These are phyloP conservation scores for Candoia aspera DNA, from an alignment of 2,113 vertebrate genomes.

Conservation along the genomic window DNA sequence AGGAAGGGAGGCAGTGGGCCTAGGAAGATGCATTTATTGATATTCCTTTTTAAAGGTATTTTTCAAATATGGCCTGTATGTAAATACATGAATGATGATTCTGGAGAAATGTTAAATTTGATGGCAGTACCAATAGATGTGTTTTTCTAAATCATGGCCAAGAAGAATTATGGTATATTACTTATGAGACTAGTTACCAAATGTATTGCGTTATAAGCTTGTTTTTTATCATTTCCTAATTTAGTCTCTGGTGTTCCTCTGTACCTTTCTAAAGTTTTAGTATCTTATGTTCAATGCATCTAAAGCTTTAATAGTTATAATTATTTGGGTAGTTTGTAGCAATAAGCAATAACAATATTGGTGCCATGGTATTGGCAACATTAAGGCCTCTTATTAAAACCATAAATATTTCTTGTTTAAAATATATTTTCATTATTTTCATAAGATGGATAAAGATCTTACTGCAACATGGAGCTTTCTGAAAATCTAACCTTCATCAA, in stretches of 20 bases:
- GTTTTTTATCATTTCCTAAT: neutral
- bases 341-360: neutral
- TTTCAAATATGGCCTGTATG: neutral
- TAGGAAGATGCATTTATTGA: neutral
- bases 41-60: neutral
- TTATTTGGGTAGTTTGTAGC: neutral
- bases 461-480: neutral
- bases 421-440: neutral
- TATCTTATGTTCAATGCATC: fast-evolving
- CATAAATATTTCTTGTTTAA: neutral
- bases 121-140: neutral
- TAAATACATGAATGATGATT: neutral
- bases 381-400: neutral
- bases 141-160: neutral
- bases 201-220: neutral
- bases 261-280: neutral
- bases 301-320: neutral
- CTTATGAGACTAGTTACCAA: neutral
- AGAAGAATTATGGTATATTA: neutral
- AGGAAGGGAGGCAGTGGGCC: neutral
- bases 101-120: neutral
- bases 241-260: neutral
- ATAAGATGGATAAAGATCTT: neutral
- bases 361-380: neutral
- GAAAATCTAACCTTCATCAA: neutral